Base-by-base conservation (phyloP, 92 coral and sea anemone species). In the Siderastrea radians region DNA sequence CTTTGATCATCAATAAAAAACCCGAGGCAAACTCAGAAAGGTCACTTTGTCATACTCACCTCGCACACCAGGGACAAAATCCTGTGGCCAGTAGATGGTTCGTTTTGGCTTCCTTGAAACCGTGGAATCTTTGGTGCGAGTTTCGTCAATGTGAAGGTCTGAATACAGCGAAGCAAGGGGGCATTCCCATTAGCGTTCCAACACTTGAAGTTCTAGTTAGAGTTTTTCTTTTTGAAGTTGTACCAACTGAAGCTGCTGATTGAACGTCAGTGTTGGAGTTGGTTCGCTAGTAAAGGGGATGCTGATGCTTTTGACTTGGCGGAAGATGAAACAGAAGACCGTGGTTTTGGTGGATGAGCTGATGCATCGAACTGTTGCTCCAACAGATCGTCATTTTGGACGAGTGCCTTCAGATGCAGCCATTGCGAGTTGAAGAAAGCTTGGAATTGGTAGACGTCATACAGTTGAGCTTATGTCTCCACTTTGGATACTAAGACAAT, bases 201-300 rank as follows among this genome's bases (percentile, higher is more conserved):
- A 38, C 4, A 65, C 49, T 26, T 65, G 17, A 8, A 65, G 46
- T 19, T 65, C 47, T 47, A 65, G 26, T 11, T 65, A 48, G 11
- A 65, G 70, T 47, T 65, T 65, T 65, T 65, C 70, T 12, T 65
- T 65, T 17, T 65, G 70, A 5, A 65, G 46, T 38, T 19, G 70
- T 4, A 65, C 11, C 70, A 65, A 38, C 70, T 65, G 70, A 65
- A 65, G 46, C 46, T 65, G 70, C 47, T 65, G 70, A 65, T 65
- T 47, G 46, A 19, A 65, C 10, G 70, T 5, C 61, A 55, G 2
- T 55, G 61, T 14, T 55, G 61, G 61, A 55, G 61, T 7, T 55
- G 61, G 2, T 55, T 8, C 8, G 61, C 10, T 11, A 2, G 61
- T 55, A 14, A 2, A 55, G 61, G 61, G 0, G 61, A 55, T 55